phyloP scores from a whole-genome alignment of 2,888 invertebrate genomes.

The Sericinus montela region DNA sequence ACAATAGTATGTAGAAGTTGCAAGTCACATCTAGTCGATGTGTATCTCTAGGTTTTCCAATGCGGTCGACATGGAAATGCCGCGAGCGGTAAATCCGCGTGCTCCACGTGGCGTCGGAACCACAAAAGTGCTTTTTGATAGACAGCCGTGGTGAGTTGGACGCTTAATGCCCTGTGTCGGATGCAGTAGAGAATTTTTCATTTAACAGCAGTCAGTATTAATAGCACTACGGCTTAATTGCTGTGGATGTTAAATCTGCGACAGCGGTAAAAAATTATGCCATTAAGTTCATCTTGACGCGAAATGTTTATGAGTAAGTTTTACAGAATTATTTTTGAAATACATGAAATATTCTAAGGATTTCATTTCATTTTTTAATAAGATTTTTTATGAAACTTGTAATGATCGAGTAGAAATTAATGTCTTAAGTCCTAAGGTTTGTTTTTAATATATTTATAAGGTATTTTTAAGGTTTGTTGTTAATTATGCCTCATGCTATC shows the following conservation, averaged over 20 bases:
- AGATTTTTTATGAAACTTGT: too few relatives aligned
- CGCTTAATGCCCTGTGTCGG: slow-evolving; percentile 28
- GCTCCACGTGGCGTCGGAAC: slow-evolving; percentile 53
- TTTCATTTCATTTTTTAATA: too few relatives aligned
- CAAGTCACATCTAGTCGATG: slow-evolving; percentile 20
- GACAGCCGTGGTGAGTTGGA: slow-evolving; percentile 52
- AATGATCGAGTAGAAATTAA: too few relatives aligned
- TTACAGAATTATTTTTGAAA: too few relatives aligned
- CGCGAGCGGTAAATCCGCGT: slow-evolving; percentile 59
- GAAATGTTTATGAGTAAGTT: not conserved
- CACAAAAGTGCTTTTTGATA: slow-evolving; percentile 71
- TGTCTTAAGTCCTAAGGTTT: too few relatives aligned
- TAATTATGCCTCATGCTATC: too few relatives aligned
- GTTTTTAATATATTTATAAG: too few relatives aligned
- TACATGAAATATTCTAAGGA: too few relatives aligned
- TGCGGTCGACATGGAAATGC: slow-evolving; percentile 60
- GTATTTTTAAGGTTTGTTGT: too few relatives aligned
- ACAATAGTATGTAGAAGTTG: too few relatives aligned
- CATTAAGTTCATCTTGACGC: not conserved
- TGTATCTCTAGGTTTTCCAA: slow-evolving; percentile 29
- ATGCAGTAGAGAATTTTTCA: slow-evolving; percentile 56
- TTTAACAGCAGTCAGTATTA: slow-evolving; percentile 39
- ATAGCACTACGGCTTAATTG: slow-evolving; percentile 37
- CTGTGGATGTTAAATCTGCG: slow-evolving; percentile 26
- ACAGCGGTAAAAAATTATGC: slow-evolving; percentile 1